Evolutionary conservation across 2,797 vertebrate genomes (phyloP).

Genomic region (Eidolon dupreanum): DNA sequence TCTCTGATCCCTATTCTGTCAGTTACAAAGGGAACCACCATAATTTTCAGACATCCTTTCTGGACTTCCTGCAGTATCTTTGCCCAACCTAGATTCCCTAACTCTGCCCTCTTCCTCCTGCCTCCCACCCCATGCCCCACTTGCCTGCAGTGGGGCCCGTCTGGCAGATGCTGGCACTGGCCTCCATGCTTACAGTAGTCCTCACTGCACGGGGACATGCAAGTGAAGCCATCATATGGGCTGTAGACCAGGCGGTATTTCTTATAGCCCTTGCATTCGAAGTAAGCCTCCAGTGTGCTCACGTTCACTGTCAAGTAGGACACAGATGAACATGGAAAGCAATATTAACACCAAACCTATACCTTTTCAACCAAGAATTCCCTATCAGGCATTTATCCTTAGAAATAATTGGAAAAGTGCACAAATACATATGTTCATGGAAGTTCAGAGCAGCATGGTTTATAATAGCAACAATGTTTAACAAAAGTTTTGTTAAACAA

Average conservation of each 20-base stretch:
- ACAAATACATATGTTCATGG: not conserved
- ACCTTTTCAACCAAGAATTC: not conserved
- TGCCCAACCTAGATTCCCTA: not conserved
- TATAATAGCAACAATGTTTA: not conserved
- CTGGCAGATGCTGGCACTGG: slow-evolving; percentile 77
- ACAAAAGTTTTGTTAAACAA: not conserved
- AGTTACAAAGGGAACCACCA: not conserved
- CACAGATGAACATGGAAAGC: not conserved
- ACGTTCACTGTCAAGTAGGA: slow-evolving; percentile 69
- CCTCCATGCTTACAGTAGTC: slow-evolving; percentile 80
- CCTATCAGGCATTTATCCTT: not conserved
- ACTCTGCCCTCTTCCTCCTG: too few relatives aligned
- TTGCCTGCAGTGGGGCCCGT: slow-evolving; percentile 82
- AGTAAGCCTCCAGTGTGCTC: slow-evolving; percentile 60
- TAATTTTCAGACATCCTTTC: not conserved
- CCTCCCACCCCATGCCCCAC: fast-evolving
- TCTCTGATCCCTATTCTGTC: not conserved
- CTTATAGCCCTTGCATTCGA: slow-evolving; percentile 75
- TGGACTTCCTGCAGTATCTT: not conserved
- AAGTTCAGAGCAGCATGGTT: not conserved
- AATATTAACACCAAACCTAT: not conserved
- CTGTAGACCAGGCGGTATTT: slow-evolving; percentile 70
- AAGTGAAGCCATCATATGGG: slow-evolving; percentile 54
- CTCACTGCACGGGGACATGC: slow-evolving; percentile 82
- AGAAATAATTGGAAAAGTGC: not conserved